These are phyloP conservation scores for Parotocinclus haroldoi DNA, from an alignment of 2,797 vertebrate species.

Conservation along the genomic window DNA sequence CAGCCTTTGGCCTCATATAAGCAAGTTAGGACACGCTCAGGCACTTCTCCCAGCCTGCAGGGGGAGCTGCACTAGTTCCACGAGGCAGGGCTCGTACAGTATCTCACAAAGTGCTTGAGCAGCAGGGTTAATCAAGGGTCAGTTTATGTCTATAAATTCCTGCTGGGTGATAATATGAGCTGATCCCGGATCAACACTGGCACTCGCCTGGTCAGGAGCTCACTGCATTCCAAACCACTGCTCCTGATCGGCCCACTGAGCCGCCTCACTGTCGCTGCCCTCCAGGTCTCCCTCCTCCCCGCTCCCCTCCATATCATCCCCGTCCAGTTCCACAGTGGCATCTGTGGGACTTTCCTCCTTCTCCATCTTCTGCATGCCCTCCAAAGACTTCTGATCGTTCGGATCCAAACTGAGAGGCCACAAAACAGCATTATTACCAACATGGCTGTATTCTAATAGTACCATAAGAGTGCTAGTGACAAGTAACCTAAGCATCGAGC, in stretches of 20 bases:
- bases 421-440: no score
- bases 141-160: not conserved
- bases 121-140: constrained; percentile 9
- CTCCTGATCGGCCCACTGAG: constrained; percentile 97
- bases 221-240: constrained; percentile 99
- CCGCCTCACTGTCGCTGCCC: constrained; percentile 96
- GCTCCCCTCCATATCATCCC: constrained; percentile 98
- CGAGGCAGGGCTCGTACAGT: not conserved
- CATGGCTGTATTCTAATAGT: no score
- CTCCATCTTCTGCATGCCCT: constrained; percentile 99
- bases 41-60: constrained; percentile 25
- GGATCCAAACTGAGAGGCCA: constrained; percentile 84
- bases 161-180: not conserved
- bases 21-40: not conserved
- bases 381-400: constrained; percentile 96
- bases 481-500: no score
- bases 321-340: constrained; percentile 94
- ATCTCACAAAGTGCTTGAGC: constrained; percentile 2
- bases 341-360: constrained; percentile 97
- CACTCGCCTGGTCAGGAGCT: constrained; percentile 37
- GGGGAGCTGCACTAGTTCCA: constrained; percentile 6
- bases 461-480: no score
- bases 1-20: not conserved
- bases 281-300: constrained; percentile 97
- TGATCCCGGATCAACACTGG: constrained; percentile 5